Base-by-base conservation (phyloP, 2,113 vertebrate genomes). In the Lycaon pictus region DNA sequence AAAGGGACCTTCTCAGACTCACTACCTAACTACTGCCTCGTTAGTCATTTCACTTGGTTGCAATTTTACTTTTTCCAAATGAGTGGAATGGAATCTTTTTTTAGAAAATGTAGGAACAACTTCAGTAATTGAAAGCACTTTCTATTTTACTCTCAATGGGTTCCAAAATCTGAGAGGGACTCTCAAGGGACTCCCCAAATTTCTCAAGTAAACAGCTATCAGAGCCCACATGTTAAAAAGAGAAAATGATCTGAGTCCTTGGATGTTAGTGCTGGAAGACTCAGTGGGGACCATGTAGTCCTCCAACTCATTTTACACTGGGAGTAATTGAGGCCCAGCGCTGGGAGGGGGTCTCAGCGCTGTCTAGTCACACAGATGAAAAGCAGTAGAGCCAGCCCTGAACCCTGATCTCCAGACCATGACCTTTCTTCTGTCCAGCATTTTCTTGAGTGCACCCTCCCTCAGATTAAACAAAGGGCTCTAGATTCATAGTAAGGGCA, bases 51-150 rank as follows among this genome's bases (percentile, higher is more conserved):
- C 25, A 32, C 48, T 22, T n/a, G 27, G 48, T 43, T 37, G 48
- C n/a, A 71, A 62, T 58, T 71, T 43, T 19, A 60, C 77, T 81
- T 95, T 93, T 92, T 74, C 94, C 95, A 95, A 95, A 65, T n/a
- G 88, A 95, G 62, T 60, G 27, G 27, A 83, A 84, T 7, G 43
- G 72, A 89, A 67, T 85, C 80, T 76, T 79, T 87, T 56, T 95
- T 94, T 92, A 94, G 90, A 94, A 96, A 84, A 88, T 60, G 35
- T n/a, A 96, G 55, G 81, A 65, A 94, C 43, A 80, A 60, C 58
- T 92, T 94, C 63, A 76, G 63, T 92, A 90, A 97, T 71, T 96
- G 88, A 79, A 95, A 96, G 12, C 86, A 90, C 86, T 94, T 90
- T 94, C 90, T 85, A 29, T 80, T 88, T 88, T 82, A 81, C 76